Base-by-base conservation (phyloP, 2,888 invertebrate genomes). In the Alloscopus bannaensis region DNA sequence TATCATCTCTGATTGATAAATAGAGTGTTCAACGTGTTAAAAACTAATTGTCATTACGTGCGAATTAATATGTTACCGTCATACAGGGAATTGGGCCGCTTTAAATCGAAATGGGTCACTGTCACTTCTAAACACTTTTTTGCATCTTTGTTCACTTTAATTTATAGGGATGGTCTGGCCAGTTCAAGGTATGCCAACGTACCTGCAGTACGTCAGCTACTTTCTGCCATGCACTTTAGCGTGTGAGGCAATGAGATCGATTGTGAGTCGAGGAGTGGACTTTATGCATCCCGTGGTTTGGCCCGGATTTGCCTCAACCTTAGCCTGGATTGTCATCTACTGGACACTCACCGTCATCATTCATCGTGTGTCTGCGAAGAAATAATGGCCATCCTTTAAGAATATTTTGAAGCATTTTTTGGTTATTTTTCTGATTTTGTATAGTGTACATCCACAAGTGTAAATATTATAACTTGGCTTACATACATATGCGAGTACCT, bases 151-250 rank as follows among this genome's bases (percentile, higher is more conserved):
- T 62, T 59, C 18, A 26, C 52, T 47, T 42, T 22, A 20, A 3
- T 65, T 62, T 50, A 22, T 8, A 69, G 77, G 81, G 26, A 79
- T 81, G 79, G 79, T 81, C 3, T 81, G 81, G 81, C 81, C 81
- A 18, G 70, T 62, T 24, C 75, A 79, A 75, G 81, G 82, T 31
- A 80, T 80, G 80, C 82, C 80, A 2, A 8, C 65, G 2, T 36
- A 73, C 11, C 64, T 82, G 31, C 82, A 82, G 45, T 82, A 82
- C 45, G 45, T 80, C 26, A 77, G 76, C 16, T 82, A 80, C 42
- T 55, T 78, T 28, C 65, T 83, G 1, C 83, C 83, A 1, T 72
- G 80, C 28, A 83, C 83, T 22, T 76, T 83, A n/a, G 78, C 75
- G 4, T 72, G 77, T 18, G 83, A 83, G 45, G 62, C 80, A 20